phyloP scores from a whole-genome alignment of 2,113 vertebrate species.

The Meles meles region DNA sequence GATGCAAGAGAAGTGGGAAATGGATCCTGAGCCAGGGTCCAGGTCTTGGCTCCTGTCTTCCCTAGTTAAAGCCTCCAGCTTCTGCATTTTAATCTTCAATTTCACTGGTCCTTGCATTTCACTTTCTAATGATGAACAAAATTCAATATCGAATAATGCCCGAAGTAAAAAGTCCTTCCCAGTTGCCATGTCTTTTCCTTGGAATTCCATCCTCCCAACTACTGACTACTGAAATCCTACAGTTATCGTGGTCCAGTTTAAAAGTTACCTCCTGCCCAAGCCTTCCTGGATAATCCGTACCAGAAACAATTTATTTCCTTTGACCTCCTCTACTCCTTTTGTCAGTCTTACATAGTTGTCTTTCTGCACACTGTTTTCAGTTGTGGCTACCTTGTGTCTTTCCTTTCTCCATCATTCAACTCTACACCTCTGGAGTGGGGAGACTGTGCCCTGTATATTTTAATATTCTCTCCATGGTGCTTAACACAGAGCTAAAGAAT shows the following conservation, averaged over 20 bases:
- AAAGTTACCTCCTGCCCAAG: not conserved
- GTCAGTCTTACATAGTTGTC: not conserved
- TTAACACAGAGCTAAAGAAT: constrained; percentile 21
- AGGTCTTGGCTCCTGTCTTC: not conserved
- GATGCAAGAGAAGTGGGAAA: not conserved
- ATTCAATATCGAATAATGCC: not conserved
- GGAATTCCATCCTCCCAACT: not conserved
- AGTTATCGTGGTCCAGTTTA: not conserved
- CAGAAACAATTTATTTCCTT: not conserved
- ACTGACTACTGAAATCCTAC: not conserved
- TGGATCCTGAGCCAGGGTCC: not conserved
- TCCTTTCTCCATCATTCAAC: not conserved
- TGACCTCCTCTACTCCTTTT: not conserved
- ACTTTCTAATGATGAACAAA: not conserved
- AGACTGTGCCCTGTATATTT: not conserved
- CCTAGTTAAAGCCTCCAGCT: not conserved
- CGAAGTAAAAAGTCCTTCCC: not conserved
- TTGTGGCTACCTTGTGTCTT: not conserved
- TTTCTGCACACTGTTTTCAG: not conserved
- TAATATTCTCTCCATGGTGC: not conserved
- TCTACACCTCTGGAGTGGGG: not conserved
- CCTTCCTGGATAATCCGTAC: not conserved
- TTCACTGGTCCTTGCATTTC: not conserved
- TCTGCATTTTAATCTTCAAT: not conserved
- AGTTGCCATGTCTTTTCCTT: not conserved